Base-by-base conservation (phyloP, 2,888 invertebrate species). In the Coleophora flavipennella region DNA sequence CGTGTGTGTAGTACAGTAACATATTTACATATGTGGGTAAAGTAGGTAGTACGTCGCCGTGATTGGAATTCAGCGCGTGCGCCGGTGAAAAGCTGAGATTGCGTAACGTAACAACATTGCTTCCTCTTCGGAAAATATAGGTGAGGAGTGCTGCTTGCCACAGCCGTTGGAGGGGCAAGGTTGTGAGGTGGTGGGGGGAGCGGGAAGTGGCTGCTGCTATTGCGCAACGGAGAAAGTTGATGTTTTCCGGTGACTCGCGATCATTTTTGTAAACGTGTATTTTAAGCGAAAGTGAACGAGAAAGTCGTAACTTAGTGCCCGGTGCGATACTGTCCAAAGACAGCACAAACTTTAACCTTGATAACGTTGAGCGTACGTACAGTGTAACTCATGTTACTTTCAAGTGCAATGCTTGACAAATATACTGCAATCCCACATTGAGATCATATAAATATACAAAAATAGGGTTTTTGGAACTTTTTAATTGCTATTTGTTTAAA, bases 231-330 rank as follows among this genome's bases (percentile, higher is more conserved):
- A 69, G 83, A 83, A 83, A 83, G 83, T 68, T 57, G 49, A 44
- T 60, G 73, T 75, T 78, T 81, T 76, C 80, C 80, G 80, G 65
- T 69, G 73, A 65, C 71, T 72, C 65, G 69, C 73, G 68, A 76
- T 75, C 71, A 74, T 83, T 81, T 84, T 81, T 73, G 80, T 80
- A 68, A 77, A 79, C 74, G 79, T 81, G 83, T 76, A 78, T 79
- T 80, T 77, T 76, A 67, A 80, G 76, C 79, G 80, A 80, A 83
- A 83, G 80, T 73, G 63, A 70, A 65, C 62, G 67, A 71, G 79
- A 79, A 77, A 75, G 77, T 67, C 42, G 44, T 44, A 48, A 49
- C 50, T 48, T 31, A 35, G 31, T 38, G 31, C 25, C 35, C n/a
- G 29, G 33, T 35, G 31, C 40, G 41, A 40, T 32, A 41, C 40